A percentile compares a stretch with the other conserved stretches of the same genome.
phyloP scores from a whole-genome alignment of 2,113 vertebrate genomes.

The Paracanthobrama guichenoti region DNA sequence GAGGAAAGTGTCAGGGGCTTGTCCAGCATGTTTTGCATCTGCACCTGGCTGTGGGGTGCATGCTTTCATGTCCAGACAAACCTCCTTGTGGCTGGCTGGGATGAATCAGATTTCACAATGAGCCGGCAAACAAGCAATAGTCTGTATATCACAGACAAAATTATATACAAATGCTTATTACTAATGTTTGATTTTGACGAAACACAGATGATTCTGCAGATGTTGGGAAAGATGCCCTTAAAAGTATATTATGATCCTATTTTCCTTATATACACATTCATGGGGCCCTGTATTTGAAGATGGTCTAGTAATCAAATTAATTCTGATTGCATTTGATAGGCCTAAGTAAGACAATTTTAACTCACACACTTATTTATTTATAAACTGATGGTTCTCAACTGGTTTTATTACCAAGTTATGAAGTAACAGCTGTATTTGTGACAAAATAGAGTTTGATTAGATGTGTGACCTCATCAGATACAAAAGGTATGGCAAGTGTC shows the following conservation, averaged over 20 bases:
- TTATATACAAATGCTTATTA: slow-evolving; percentile 49
- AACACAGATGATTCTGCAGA: not conserved
- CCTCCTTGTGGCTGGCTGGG: slow-evolving; percentile 45
- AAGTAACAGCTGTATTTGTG: not conserved
- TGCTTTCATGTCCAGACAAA: slow-evolving; percentile 56
- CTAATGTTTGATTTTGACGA: slow-evolving; percentile 17
- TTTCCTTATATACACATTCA: not conserved
- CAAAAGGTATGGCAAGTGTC: not conserved
- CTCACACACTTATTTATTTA: not conserved
- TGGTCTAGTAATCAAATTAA: not conserved
- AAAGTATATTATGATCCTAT: too few relatives aligned
- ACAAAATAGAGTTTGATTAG: not conserved
- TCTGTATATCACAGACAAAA: slow-evolving; percentile 48
- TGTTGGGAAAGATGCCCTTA: not conserved
- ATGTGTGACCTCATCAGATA: not conserved
- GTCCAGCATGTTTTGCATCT: slow-evolving; percentile 58
- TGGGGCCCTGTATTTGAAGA: not conserved
- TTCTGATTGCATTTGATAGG: not conserved
- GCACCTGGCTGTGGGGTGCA: slow-evolving; percentile 47
- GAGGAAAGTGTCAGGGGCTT: slow-evolving; percentile 31
- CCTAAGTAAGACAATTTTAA: not conserved
- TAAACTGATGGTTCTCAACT: not conserved
- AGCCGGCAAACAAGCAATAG: slow-evolving; percentile 58
- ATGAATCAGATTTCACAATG: slow-evolving; percentile 60
- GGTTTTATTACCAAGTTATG: not conserved